Conservation (phyloP, 2,113 vertebrate genomes). For the Dipodomys stephensi region DNA sequence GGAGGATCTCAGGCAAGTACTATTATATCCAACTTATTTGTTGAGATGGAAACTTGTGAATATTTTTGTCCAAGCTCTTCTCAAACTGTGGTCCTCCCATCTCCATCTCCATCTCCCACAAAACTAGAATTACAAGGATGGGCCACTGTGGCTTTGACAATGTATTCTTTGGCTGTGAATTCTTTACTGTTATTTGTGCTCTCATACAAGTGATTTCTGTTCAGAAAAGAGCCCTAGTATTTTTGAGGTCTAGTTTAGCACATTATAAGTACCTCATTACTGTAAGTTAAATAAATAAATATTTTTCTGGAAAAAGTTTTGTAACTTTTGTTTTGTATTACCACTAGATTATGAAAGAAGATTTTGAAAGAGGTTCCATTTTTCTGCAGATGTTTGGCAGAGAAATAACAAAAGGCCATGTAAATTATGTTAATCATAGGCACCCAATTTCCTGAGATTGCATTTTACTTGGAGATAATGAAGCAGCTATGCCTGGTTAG, state of each 20-base stretch:
- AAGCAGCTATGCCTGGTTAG: constrained; percentile 65
- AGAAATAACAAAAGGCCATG: constrained; percentile 55
- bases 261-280: background rate
- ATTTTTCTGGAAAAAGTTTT: constrained; percentile 51
- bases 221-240: background rate
- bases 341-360: background rate
- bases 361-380: constrained; percentile 17
- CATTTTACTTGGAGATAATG: constrained; percentile 59
- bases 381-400: constrained; percentile 53
- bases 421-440: constrained; percentile 63
- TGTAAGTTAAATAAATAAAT: background rate
- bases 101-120: too few species aligned
- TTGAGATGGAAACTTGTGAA: too few species aligned
- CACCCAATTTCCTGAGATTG: constrained; percentile 60
- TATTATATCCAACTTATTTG: too few species aligned
- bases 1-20: too few species aligned
- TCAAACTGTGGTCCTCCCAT: too few species aligned
- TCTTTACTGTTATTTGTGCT: constrained; percentile 28
- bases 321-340: constrained; percentile 30
- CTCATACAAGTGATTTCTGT: background rate
- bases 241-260: background rate
- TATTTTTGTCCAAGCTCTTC: too few species aligned
- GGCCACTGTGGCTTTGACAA: background rate
- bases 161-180: background rate
- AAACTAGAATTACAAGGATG: too few species aligned